Evolutionary conservation across 1,140 invertebrate species (phyloP), one percentile per base, ranked within the genome.

Genomic region (Procambarus clarkii): DNA sequence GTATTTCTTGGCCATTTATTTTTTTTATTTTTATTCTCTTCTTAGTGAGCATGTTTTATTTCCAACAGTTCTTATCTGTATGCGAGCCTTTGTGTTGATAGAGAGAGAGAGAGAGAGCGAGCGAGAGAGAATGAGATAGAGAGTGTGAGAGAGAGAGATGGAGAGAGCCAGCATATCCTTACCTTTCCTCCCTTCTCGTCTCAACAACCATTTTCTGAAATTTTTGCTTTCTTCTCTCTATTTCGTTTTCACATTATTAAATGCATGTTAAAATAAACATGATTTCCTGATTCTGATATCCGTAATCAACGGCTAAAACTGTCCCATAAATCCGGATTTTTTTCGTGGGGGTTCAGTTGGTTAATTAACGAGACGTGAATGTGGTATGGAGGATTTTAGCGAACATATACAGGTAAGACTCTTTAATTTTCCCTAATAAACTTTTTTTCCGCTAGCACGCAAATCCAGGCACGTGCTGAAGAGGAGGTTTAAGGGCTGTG

Each of bases 371-470:
- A 34, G 69, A 34, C 69, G n/a, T 21, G 5, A 74, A 34, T 34
- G 69, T 34, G n/a, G 69, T 21, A 34, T 21, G n/a, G 69, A 74
- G n/a, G 69, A 74, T 44, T 34, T 34, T 34, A 9, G n/a, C 69
- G n/a, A 24, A 74, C 69, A 34, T 11, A 34, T 3, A 34, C 1
- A 74, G 8, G 21, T 3, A 74, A 24, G n/a, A 34, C n/a, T 21
- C 69, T 74, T 74, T 74, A 74, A 74, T 74, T 74, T 34, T 44
- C 24, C 3, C 69, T 74, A 74, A 74, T 74, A 74, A 74, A 34
- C 5, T 34, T 74, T 74, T 74, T 74, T 74, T 74, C 21, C 1
- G 1, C 24, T 34, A 9, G 11, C 69, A 74, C 69, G 69, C n/a
- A 74, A 34, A 34, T 74, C 24, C 5, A 9, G 7, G 69, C 69